Base-by-base conservation (phyloP, 2,797 vertebrate species). In the Zenarchopterus dispar region DNA sequence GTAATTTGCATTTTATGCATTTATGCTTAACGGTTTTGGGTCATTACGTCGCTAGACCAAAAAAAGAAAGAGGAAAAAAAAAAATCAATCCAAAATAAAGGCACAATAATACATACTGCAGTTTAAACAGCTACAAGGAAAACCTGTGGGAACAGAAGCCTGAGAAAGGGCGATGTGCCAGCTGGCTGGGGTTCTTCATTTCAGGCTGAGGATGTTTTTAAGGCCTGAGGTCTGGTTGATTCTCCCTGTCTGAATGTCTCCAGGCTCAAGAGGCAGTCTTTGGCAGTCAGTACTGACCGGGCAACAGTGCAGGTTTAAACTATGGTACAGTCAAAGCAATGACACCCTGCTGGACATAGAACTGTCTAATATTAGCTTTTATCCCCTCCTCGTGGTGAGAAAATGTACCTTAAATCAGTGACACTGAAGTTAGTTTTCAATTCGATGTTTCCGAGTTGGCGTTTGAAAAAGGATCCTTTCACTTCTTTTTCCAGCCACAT, bases 151-250 rank as follows among this genome's bases (percentile, higher is more conserved):
- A 92, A 93, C 78, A 81, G 77, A 82, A 85, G 85, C 64, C 67
- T 81, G 79, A 79, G 81, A 88, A 82, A 75, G 71, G 89, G 87
- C 87, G 77, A 41, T 16, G 59, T 78, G 90, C 91, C 92, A 92
- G 86, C 86, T 93, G 91, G 89, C 90, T 78, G 45, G 42, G 80
- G 82, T 45, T 81, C 73, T 60, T 77, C 73, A 83, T 87, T 86
- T 86, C 70, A 86, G 86, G 70, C 87, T 84, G 77, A 88, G 87
- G 85, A 87, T 90, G 88, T 90, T 91, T 91, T 90, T 84, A 64
- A 80, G 63, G 84, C 81, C 75, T 87, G 57, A 78, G 81, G 89
- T 89, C 82, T 90, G 84, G 84, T 83, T 91, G 73, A 84, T 82
- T 85, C 72, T 78, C 70, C 55, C 41, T 56, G 47, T 73, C 66